Evolutionary conservation across 2,797 vertebrate species (phyloP).

Genomic region (Peromyscus melanophrys): DNA sequence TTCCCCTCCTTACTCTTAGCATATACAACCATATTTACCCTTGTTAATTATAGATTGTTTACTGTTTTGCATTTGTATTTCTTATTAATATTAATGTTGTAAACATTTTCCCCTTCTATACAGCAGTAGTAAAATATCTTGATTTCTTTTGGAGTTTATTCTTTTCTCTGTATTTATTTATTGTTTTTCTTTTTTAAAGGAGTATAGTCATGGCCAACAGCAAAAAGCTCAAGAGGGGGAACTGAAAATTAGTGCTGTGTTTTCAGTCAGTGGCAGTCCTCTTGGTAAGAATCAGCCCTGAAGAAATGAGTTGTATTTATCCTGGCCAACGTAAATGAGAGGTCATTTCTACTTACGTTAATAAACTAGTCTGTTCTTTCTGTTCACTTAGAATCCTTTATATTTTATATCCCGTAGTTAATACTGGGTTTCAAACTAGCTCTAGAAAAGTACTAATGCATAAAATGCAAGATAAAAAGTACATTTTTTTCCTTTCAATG

Average conservation of each 20-base stretch:
- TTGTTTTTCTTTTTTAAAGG: constrained; percentile 90
- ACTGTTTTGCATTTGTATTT: constrained; percentile 58
- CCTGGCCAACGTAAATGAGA: constrained; percentile 69
- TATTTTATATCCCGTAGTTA: constrained; percentile 63
- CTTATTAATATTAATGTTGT: constrained; percentile 63
- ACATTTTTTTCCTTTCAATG: constrained; percentile 74
- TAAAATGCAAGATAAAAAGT: constrained; percentile 80
- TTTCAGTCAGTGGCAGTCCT: constrained; percentile 93
- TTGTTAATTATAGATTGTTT: constrained; percentile 63
- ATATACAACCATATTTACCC: not conserved
- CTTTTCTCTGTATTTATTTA: constrained; percentile 68
- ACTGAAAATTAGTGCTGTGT: constrained; percentile 98
- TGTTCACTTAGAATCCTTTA: constrained; percentile 69
- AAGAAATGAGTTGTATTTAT: constrained; percentile 79
- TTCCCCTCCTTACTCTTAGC: not conserved
- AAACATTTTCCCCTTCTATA: constrained; percentile 43
- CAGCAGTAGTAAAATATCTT: constrained; percentile 66
- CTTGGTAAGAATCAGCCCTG: constrained; percentile 88
- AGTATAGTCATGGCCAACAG: constrained; percentile 92
- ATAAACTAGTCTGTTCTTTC: constrained; percentile 51
- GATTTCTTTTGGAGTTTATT: constrained; percentile 71
- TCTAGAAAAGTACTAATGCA: constrained; percentile 58
- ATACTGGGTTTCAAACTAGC: constrained; percentile 45
- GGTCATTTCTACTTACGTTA: constrained; percentile 65
- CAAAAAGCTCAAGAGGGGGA: constrained; percentile 94